phyloP scores from a whole-genome alignment of 2,888 invertebrate genomes.

The Gerris lacustris region DNA sequence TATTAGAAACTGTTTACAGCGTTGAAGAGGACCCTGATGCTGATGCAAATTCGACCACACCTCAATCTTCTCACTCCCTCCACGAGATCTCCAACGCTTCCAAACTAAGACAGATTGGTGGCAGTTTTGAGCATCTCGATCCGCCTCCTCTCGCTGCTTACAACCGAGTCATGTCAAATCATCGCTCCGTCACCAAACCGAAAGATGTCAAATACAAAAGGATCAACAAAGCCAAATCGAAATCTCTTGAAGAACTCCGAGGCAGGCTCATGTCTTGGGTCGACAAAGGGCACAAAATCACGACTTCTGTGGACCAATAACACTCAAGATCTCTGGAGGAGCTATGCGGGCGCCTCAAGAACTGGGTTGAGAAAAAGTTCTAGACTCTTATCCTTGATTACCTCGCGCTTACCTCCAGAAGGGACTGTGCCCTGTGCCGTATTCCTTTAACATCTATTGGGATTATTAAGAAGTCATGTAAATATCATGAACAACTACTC shows the following conservation, averaged over 20 bases:
- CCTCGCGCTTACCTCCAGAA: no score
- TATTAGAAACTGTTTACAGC: constrained; percentile 71
- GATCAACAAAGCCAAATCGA: constrained; percentile 81
- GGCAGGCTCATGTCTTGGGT: constrained; percentile 76
- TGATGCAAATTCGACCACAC: constrained; percentile 36
- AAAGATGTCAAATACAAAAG: constrained; percentile 84
- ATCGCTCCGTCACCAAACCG: constrained; percentile 77
- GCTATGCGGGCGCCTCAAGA: constrained; percentile 64
- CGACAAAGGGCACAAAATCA: constrained; percentile 61
- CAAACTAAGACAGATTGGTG: constrained; percentile 38
- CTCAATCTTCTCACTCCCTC: constrained; percentile 35
- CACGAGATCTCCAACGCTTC: constrained; percentile 32
- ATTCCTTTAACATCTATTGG: no score
- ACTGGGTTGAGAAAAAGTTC: constrained; percentile 60
- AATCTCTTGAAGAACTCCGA: constrained; percentile 70
- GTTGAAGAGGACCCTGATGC: constrained; percentile 73
- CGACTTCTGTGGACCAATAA: constrained; percentile 33
- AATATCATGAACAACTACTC: no score
- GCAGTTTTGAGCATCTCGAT: constrained; percentile 35
- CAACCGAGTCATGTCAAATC: constrained; percentile 81
- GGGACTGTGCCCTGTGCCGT: no score
- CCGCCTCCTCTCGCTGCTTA: constrained; percentile 51
- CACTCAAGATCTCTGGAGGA: constrained; percentile 75
- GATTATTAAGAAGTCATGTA: no score
- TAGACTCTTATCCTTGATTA: background rate